These are phyloP conservation scores for Plusia festucae DNA, from an alignment of 2,888 invertebrate species.

Conservation along the genomic window DNA sequence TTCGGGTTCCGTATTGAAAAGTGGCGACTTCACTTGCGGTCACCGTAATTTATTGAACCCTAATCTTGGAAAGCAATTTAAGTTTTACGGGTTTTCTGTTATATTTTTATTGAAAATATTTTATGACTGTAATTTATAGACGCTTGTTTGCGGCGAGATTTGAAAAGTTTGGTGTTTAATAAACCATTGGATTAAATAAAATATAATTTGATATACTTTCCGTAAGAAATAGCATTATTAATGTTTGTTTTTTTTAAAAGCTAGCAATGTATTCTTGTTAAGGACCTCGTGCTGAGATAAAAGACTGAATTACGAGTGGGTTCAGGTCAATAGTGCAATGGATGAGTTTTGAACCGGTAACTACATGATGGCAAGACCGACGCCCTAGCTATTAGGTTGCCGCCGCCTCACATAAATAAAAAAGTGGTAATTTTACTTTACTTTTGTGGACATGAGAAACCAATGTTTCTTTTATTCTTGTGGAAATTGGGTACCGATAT, in stretches of 20 bases:
- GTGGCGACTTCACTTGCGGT: slow-evolving; percentile 45
- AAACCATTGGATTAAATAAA: not conserved
- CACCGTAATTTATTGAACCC: slow-evolving; percentile 49
- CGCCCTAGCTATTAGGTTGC: too few species aligned
- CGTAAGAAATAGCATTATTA: not conserved
- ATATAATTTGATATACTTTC: not conserved
- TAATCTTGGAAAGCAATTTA: slow-evolving; percentile 50
- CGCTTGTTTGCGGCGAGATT: too few species aligned
- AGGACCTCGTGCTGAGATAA: too few species aligned
- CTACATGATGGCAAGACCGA: too few species aligned
- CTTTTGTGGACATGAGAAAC: too few species aligned
- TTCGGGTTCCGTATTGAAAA: slow-evolving; percentile 41
- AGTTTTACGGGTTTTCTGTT: slow-evolving; percentile 35
- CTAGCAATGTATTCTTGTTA: too few species aligned
- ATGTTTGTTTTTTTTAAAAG: too few species aligned
- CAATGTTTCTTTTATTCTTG: too few species aligned
- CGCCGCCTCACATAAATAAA: too few species aligned
- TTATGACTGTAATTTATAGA: slow-evolving; percentile 32
- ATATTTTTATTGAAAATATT: slow-evolving; percentile 39
- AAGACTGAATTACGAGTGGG: too few species aligned
- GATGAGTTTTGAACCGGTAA: too few species aligned
- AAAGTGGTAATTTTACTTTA: not conserved
- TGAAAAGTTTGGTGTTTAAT: slow-evolving; percentile 1
- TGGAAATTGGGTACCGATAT: not conserved
- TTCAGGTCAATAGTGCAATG: too few species aligned